These are phyloP conservation scores for Cephus cinctus DNA, from an alignment of 1,140 invertebrate species.

Conservation along the genomic window DNA sequence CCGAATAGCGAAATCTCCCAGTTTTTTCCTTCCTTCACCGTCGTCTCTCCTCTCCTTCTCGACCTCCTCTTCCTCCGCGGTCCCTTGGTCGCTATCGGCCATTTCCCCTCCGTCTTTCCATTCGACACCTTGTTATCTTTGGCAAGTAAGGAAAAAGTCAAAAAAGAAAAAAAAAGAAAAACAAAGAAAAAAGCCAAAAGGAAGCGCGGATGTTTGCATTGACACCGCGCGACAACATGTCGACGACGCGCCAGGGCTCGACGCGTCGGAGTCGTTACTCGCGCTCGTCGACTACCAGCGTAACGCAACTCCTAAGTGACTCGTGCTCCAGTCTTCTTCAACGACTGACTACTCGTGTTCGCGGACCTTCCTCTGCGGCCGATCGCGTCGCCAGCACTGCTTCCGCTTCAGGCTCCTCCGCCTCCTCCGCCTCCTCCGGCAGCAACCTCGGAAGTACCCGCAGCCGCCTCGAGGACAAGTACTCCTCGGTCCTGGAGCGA, in stretches of 20 bases:
- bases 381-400: conserved; percentile 26
- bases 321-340: conserved; percentile 82
- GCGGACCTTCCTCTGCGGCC: conserved; percentile 62
- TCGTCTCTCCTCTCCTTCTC: not conserved
- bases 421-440: conserved; percentile 10
- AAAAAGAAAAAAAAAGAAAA: not conserved
- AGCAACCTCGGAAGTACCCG: conserved; percentile 56
- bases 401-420: conserved; percentile 29
- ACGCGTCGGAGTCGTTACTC: conserved; percentile 62
- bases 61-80: not conserved
- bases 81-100: not conserved
- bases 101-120: not conserved
- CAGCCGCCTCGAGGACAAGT: conserved; percentile 73
- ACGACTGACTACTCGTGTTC: conserved; percentile 67
- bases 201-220: conserved; percentile 39
- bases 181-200: too few relatives aligned
- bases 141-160: not conserved
- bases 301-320: conserved; percentile 79
- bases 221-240: conserved; percentile 42
- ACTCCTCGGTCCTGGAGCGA: conserved; percentile 68
- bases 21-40: not conserved
- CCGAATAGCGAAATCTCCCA: not conserved
- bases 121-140: not conserved
- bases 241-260: conserved; percentile 42
- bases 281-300: conserved; percentile 75